A percentile compares a stretch with the other conserved stretches of the same genome.
phyloP scores from a whole-genome alignment of 2,888 invertebrate species.

The Ferrisia virgata region DNA sequence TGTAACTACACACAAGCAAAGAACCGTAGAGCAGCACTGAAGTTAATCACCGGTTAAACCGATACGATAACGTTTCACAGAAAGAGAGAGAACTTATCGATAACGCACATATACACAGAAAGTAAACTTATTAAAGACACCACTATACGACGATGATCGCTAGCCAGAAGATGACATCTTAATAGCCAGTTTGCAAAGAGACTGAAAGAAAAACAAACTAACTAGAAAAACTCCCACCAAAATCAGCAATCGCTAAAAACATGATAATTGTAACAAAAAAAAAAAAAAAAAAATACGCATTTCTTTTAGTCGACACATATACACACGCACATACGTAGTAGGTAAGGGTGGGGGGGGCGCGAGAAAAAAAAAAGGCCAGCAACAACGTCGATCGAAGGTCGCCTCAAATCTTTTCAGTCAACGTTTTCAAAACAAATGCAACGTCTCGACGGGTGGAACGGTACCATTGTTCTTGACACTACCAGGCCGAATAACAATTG shows the following conservation, averaged over 20 bases:
- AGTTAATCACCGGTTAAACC: background rate
- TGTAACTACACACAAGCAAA: no score
- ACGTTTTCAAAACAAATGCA: background rate
- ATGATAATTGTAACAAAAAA: background rate
- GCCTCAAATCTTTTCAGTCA: background rate
- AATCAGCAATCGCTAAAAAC: background rate
- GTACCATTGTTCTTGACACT: background rate
- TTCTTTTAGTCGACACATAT: background rate
- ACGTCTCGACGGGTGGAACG: background rate
- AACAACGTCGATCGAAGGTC: background rate
- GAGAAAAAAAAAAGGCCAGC: background rate
- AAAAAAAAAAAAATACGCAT: background rate
- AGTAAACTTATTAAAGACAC: no score
- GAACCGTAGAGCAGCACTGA: no score
- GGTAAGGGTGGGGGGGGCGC: no score
- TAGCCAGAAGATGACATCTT: background rate
- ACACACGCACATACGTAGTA: no score
- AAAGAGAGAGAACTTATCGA: no score
- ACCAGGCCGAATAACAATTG: background rate
- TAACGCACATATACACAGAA: no score
- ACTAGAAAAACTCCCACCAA: background rate
- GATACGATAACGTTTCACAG: background rate
- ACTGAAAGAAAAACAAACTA: background rate
- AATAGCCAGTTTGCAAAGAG: background rate
- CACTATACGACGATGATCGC: background rate